Percentiles rank a stretch among this genome's conserved stretches.
Conservation (phyloP, 1,140 invertebrate species). For the Bombus waltoni region DNA sequence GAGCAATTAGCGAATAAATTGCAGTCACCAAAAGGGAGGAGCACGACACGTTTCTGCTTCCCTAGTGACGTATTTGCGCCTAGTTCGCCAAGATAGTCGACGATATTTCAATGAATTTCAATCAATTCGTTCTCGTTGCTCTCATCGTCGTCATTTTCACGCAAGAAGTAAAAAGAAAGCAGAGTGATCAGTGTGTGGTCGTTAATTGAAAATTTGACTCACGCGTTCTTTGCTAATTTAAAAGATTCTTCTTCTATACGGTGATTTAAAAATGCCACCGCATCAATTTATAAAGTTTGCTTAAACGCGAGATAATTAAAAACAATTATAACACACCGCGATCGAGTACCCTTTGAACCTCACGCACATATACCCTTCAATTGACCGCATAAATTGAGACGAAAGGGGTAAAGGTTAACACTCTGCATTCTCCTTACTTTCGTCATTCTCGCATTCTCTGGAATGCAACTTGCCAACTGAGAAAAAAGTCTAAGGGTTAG, state of each 20-base stretch:
- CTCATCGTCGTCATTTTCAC: too few species aligned
- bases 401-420: neutral
- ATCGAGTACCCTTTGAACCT: neutral
- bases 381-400: neutral
- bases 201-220: neutral
- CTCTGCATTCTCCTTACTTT: neutral
- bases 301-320: neutral
- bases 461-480: neutral
- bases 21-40: neutral
- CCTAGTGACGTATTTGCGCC: neutral
- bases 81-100: neutral
- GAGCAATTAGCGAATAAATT: slow-evolving; percentile 37
- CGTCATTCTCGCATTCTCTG: neutral
- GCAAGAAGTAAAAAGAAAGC: neutral
- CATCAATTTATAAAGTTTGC: neutral
- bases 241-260: neutral
- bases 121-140: neutral
- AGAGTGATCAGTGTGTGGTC: neutral
- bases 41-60: neutral
- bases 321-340: neutral
- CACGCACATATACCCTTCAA: neutral
- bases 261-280: neutral
- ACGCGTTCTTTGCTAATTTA: neutral
- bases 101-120: neutral
- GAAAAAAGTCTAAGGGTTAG: neutral